Percentiles rank a stretch among this genome's conserved stretches.
These are phyloP conservation scores for Labeo calbasu DNA, from an alignment of 2,797 vertebrate genomes.

Conservation along the genomic window DNA sequence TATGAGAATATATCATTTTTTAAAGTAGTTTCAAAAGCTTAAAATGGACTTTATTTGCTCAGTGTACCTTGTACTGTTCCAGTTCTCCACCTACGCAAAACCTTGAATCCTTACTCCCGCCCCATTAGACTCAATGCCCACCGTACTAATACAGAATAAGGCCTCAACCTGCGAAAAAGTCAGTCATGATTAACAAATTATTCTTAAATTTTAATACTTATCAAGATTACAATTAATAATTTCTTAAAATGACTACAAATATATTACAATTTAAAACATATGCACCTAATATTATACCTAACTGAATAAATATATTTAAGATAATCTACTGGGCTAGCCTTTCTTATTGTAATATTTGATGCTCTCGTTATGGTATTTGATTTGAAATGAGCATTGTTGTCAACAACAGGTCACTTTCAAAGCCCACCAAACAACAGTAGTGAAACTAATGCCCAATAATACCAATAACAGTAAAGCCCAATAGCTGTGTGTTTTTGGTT, in stretches of 20 bases:
- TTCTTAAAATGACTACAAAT: background rate
- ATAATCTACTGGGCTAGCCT: background rate
- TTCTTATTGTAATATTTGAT: background rate
- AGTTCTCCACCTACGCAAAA: conserved; percentile 62
- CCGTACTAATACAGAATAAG: background rate
- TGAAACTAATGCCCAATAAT: background rate
- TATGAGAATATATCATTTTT: conserved; percentile 22
- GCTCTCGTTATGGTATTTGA: background rate
- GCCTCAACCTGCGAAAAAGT: conserved; percentile 41
- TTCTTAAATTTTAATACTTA: background rate
- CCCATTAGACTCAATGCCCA: conserved; percentile 40
- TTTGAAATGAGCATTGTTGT: background rate
- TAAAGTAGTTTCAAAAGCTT: conserved; percentile 39
- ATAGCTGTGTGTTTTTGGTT: background rate
- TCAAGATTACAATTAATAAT: background rate
- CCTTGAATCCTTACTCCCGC: conserved; percentile 60
- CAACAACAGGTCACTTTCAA: background rate
- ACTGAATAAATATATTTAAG: background rate
- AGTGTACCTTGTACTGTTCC: conserved; percentile 49
- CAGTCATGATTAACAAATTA: conserved; percentile 21
- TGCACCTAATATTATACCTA: background rate
- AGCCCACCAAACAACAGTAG: background rate
- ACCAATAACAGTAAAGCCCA: too few species aligned
- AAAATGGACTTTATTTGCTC: conserved; percentile 52
- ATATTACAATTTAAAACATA: background rate